Evolutionary conservation across 37 sponge, comb jelly and placozoan species (phyloP), one percentile per base, ranked within the genome.

Genomic region (Theonella swinhoei): DNA sequence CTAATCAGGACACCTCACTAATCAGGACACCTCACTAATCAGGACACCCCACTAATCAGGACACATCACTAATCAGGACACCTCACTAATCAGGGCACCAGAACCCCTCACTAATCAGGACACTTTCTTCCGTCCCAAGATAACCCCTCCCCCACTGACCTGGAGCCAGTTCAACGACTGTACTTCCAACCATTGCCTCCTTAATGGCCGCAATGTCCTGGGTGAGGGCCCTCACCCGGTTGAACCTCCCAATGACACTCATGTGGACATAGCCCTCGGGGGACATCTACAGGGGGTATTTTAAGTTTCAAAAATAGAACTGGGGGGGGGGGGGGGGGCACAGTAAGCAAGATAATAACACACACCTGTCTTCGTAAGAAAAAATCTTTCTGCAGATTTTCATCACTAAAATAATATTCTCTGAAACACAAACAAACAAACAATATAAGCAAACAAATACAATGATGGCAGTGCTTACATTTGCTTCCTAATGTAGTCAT

Each of bases 401-500:
- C 94, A 40, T 93, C 89, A 66, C 97, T 97, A 89, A 99, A 97
- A 74, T 97, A 99, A 68, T 99, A 99, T 39, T 97, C 95, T 28
- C 97, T 99, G 76, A 28, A 83, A 5, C 28, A 8, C 66, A 4
- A 78, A 14, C 68, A 1, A 86, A 54, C 60, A 72, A 85, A 66
- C 2, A n/a, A 23, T 2, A 62, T 8, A 29, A n/a, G n/a, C 14
- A 47, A 47, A 47, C 7, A 47, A 7, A 47, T 47, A 47, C 54
- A 47, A 47, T 17, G 14, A 14, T 47, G 54, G 54, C 14, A 47
- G 7, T 47, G 74, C 94, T 80, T 65, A 95, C 96, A 95, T 91
- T 81, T 95, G 96, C 42, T 91, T 92, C 54, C 80, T 89, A 62
- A 95, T 88, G 83, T 86, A 88, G 31, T 92, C 96, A 62, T 89